Conservation (phyloP, 2,797 vertebrate species). For the Tinamus major region DNA sequence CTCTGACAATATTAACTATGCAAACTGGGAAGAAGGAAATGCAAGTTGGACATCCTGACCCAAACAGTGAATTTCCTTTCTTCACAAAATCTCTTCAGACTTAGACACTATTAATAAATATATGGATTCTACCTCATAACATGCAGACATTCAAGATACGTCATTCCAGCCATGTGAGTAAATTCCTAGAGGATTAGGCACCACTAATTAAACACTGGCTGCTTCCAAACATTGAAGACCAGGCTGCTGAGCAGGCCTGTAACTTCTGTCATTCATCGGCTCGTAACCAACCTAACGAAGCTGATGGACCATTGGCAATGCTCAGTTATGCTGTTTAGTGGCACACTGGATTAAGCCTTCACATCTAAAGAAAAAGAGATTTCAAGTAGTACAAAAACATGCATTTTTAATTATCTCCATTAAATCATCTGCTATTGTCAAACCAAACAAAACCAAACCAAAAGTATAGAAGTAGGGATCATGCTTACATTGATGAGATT, state of each 20-base stretch:
- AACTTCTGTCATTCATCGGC: neutral
- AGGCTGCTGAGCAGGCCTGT: neutral
- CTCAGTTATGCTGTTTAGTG: neutral
- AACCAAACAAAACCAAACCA: neutral
- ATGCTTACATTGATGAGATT: neutral
- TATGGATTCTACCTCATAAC: neutral
- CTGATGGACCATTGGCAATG: neutral
- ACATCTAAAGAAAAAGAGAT: neutral
- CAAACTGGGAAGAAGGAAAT: neutral
- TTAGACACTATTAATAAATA: neutral
- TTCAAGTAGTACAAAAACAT: rapidly evolving
- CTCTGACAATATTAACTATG: neutral
- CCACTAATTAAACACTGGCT: neutral
- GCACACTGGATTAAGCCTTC: neutral
- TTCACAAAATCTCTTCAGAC: neutral
- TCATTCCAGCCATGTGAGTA: neutral
- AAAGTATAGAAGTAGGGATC: neutral
- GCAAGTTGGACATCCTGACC: neutral
- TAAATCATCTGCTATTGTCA: neutral
- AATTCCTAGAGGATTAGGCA: neutral
- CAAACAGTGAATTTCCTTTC: neutral
- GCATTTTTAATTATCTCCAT: neutral
- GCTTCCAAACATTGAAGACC: neutral
- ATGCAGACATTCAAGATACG: neutral
- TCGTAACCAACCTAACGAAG: neutral